These are phyloP conservation scores for Parapsyche elsis DNA, from an alignment of 1,140 invertebrate genomes.

Conservation along the genomic window DNA sequence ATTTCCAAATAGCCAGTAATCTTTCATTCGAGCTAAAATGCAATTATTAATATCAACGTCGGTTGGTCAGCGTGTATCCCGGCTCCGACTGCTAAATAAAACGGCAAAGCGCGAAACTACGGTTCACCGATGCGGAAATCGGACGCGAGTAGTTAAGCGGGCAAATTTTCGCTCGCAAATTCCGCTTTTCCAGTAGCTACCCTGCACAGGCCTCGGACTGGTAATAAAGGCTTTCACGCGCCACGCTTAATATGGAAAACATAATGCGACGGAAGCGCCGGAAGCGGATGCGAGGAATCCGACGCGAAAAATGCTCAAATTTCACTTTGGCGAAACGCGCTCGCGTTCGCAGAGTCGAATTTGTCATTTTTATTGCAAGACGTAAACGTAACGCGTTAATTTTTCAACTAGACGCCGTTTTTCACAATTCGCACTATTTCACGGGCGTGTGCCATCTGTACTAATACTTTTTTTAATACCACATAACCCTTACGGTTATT, in stretches of 20 bases:
- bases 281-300: neutral
- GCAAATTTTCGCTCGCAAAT: constrained; percentile 21
- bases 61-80: neutral
- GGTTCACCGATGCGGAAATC: constrained; percentile 28
- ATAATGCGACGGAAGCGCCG: neutral
- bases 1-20: too few species aligned
- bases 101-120: constrained; percentile 36
- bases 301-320: neutral
- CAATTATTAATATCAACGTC: neutral
- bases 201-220: neutral
- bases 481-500: too few species aligned
- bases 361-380: constrained; percentile 6
- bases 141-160: constrained; percentile 38
- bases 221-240: constrained; percentile 11
- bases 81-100: neutral
- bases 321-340: neutral
- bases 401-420: neutral
- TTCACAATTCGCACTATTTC: too few species aligned
- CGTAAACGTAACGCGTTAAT: neutral
- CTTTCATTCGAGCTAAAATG: too few species aligned
- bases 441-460: neutral
- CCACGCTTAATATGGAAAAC: neutral
- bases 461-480: neutral
- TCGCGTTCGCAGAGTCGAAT: neutral
- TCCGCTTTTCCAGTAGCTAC: constrained; percentile 11